A percentile compares a stretch with the other conserved stretches of the same genome.
Conservation (phyloP, 2,113 vertebrate genomes). For the Tauraco erythrolophus region DNA sequence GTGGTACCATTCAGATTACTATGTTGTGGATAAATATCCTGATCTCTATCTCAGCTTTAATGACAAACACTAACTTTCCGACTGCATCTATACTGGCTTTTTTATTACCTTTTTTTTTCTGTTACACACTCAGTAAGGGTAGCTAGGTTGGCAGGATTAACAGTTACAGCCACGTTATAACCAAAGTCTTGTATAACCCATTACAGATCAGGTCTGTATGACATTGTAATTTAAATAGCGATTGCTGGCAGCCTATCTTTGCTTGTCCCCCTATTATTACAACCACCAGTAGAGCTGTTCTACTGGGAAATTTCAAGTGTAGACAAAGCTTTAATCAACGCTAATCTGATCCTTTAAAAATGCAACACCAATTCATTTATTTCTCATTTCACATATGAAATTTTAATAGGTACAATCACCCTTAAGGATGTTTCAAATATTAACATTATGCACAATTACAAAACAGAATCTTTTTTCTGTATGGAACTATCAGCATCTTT, state of each 20-base stretch:
- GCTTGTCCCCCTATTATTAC: constrained; percentile 54
- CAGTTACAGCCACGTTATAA: not conserved
- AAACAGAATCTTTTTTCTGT: constrained; percentile 63
- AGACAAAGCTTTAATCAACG: constrained; percentile 75
- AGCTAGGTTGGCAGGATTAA: not conserved
- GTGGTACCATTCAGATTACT: not conserved
- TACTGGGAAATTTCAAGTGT: constrained; percentile 68
- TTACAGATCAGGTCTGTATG: constrained; percentile 40
- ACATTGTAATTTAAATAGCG: constrained; percentile 41
- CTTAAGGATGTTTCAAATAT: constrained; percentile 76
- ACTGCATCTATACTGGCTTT: not conserved
- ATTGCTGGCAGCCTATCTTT: constrained; percentile 35
- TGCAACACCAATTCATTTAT: constrained; percentile 70
- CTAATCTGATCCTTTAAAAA: constrained; percentile 73
- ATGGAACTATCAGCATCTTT: constrained; percentile 40
- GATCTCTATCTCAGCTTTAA: not conserved
- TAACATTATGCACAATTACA: constrained; percentile 69
- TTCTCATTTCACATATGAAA: constrained; percentile 69
- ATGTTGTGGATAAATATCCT: not conserved
- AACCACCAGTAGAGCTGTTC: constrained; percentile 56
- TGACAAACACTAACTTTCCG: not conserved
- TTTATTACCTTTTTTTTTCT: not conserved
- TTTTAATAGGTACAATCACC: constrained; percentile 71
- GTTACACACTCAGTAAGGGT: not conserved
- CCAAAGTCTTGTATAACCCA: not conserved